A percentile compares a stretch with the other conserved stretches of the same genome.
phyloP scores from a whole-genome alignment of 2,113 vertebrate species.

The Donacobius atricapilla region DNA sequence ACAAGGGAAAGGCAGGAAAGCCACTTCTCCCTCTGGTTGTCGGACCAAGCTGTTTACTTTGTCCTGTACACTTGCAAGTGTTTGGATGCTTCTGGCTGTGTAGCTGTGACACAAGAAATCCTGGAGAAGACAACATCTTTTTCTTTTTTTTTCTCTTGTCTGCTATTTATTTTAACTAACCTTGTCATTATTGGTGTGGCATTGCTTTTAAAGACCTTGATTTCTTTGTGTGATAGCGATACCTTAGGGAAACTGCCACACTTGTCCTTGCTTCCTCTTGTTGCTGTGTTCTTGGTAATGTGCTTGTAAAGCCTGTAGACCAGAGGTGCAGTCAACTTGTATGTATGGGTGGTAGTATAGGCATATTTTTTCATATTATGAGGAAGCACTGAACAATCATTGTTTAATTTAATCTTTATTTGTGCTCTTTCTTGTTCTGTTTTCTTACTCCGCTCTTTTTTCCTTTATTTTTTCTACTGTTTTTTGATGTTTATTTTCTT shows the following conservation, averaged over 20 bases:
- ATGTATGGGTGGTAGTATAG: not conserved
- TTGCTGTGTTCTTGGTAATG: not conserved
- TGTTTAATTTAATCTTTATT: not conserved
- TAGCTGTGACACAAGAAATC: not conserved
- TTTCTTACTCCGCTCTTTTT: not conserved
- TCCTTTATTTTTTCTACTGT: not conserved
- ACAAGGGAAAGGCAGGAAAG: not conserved
- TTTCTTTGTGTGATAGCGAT: not conserved
- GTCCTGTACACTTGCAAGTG: not conserved
- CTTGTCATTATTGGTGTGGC: not conserved
- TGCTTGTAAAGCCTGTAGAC: not conserved
- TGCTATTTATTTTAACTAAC: not conserved
- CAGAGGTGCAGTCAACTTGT: not conserved
- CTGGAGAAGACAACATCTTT: not conserved
- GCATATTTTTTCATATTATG: not conserved
- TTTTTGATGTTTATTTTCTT: not conserved
- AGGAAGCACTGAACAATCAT: not conserved
- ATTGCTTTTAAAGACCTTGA: not conserved
- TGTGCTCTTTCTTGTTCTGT: not conserved
- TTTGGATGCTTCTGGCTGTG: not conserved
- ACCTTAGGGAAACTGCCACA: not conserved
- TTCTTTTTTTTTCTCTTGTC: fast-evolving
- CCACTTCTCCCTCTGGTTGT: not conserved
- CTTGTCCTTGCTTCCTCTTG: not conserved
- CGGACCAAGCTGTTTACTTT: not conserved